Evolutionary conservation across 2,888 invertebrate species (phyloP).

Genomic region (Mesorhabditis belari): DNA sequence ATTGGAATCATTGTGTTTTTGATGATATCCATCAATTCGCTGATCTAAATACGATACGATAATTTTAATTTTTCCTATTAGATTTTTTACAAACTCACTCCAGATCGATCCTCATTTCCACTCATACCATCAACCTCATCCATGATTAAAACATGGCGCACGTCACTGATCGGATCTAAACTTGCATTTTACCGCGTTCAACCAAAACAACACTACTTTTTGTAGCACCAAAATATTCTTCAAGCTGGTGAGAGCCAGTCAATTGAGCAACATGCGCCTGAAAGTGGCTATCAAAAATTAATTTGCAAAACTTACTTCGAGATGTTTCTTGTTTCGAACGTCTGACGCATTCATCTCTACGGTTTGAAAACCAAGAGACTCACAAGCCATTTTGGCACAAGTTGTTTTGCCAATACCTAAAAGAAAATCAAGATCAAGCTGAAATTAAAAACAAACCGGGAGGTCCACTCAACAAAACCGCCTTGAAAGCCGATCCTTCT

Average conservation of each 20-base stretch:
- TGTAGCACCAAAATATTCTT: conserved; percentile 36
- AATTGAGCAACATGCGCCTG: conserved; percentile 21
- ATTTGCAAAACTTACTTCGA: conserved; percentile 26
- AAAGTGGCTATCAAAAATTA: background rate
- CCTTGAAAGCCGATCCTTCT: conserved; percentile 81
- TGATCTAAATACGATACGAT: conserved; percentile 32
- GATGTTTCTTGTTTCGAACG: conserved; percentile 63
- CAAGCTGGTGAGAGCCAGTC: conserved; percentile 37
- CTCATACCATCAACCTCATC: conserved; percentile 99
- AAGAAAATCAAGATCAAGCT: conserved; percentile 52
- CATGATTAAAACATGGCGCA: conserved; percentile 90
- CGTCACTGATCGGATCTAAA: conserved; percentile 43
- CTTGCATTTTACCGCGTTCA: background rate
- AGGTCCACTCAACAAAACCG: conserved; percentile 86
- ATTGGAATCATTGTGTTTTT: conserved; percentile 79
- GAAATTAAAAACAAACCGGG: conserved; percentile 55
- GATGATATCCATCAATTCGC: conserved; percentile 84
- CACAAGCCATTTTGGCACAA: conserved; percentile 75
- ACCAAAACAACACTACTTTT: background rate
- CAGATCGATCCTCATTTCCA: conserved; percentile 95
- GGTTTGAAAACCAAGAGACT: conserved; percentile 75
- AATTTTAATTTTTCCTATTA: background rate
- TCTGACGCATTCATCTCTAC: conserved; percentile 97
- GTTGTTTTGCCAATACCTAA: conserved; percentile 79
- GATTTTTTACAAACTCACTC: conserved; percentile 63